Conservation (phyloP, 1,140 invertebrate species). For the Achroia grisella region DNA sequence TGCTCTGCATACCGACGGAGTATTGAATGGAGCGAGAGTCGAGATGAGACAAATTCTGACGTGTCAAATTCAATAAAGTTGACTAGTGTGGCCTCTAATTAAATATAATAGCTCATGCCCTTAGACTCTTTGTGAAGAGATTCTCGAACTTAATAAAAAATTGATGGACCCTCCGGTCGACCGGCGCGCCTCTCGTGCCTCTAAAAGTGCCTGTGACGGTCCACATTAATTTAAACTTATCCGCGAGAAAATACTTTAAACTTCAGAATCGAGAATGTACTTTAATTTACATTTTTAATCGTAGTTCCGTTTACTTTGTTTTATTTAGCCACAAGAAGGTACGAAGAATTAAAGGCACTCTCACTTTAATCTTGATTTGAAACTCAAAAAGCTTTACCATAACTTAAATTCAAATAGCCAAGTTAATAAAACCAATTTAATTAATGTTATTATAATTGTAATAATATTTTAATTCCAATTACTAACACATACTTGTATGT, state of each 20-base stretch:
- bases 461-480: too few relatives aligned
- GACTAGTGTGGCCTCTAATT: constrained; percentile 38
- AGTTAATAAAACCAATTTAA: too few relatives aligned
- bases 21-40: constrained; percentile 36
- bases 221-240: constrained; percentile 61
- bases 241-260: constrained; percentile 50
- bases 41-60: constrained; percentile 44
- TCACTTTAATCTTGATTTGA: constrained; percentile 16
- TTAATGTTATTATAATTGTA: too few relatives aligned
- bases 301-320: constrained; percentile 34
- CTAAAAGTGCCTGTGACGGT: constrained; percentile 38
- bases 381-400: constrained; percentile 1
- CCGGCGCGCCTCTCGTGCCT: constrained; percentile 11
- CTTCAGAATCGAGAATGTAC: constrained; percentile 44
- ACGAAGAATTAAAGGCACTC: constrained; percentile 30
- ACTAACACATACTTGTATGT: too few relatives aligned
- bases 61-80: constrained; percentile 46
- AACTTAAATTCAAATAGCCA: too few relatives aligned
- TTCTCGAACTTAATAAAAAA: constrained; percentile 52
- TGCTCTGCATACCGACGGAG: constrained; percentile 48
- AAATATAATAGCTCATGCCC: constrained; percentile 28
- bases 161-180: constrained; percentile 27
- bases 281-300: constrained; percentile 57
- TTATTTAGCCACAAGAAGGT: constrained; percentile 33
- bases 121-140: constrained; percentile 34